phyloP scores from a whole-genome alignment of 2,113 vertebrate species.

The Sapayoa aenigma region DNA sequence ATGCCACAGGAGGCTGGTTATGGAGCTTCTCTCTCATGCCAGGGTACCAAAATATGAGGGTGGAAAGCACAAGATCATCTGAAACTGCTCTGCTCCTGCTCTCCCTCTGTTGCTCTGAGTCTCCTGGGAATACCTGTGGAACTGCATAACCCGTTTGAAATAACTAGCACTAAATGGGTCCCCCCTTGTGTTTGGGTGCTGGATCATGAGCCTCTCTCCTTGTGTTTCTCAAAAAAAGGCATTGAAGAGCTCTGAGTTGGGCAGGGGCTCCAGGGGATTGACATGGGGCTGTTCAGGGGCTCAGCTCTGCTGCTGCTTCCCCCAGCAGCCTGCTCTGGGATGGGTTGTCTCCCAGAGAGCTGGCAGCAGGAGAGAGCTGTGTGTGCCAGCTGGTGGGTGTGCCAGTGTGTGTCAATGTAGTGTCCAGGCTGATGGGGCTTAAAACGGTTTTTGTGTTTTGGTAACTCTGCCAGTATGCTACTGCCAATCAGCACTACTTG shows the following conservation, averaged over 20 bases:
- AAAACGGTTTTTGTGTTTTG: fast-evolving
- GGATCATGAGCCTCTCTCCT: background rate
- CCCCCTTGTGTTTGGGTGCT: fast-evolving
- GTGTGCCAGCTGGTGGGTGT: fast-evolving
- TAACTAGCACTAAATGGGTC: background rate
- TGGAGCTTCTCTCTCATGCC: background rate
- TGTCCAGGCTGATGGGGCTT: background rate
- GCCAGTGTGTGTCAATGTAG: fast-evolving
- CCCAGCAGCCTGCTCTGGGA: background rate
- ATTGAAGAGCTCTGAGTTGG: background rate
- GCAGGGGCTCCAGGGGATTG: fast-evolving
- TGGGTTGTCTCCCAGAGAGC: background rate
- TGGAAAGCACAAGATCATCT: background rate
- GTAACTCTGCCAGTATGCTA: background rate
- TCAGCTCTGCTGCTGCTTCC: background rate
- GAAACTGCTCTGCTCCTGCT: background rate
- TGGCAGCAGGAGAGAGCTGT: background rate
- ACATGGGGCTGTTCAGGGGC: background rate
- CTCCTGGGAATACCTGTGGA: background rate
- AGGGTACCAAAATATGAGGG: background rate
- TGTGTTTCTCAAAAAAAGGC: background rate
- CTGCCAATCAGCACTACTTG: background rate
- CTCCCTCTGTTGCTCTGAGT: background rate
- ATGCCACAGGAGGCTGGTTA: background rate
- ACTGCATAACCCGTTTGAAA: background rate